Conservation (phyloP, 2,113 vertebrate genomes). For the Colinus virginianus region DNA sequence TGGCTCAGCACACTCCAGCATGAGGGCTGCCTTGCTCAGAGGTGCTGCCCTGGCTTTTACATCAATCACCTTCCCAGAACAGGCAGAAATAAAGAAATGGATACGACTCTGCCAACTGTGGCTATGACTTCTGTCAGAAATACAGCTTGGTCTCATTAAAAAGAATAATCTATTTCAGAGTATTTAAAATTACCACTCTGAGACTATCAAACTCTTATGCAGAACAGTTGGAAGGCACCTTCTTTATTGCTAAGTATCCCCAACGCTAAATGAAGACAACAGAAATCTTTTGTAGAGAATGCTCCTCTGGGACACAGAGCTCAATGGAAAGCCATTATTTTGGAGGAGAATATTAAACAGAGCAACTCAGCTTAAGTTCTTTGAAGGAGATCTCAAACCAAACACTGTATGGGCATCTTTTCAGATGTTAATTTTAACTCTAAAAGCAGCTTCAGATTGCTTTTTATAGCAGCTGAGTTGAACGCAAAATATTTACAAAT, state of each 20-base stretch:
- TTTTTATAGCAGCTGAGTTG: neutral
- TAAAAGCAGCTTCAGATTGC: neutral
- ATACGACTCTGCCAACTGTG: neutral
- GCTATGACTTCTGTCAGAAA: neutral
- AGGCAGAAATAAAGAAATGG: neutral
- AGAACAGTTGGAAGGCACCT: neutral
- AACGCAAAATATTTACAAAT: neutral
- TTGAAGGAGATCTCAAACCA: neutral
- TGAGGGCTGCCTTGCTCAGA: neutral
- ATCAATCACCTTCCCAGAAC: neutral
- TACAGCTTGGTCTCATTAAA: neutral
- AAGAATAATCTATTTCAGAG: neutral
- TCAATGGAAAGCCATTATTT: fast-evolving
- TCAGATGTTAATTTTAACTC: neutral
- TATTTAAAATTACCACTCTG: neutral
- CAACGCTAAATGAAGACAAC: neutral
- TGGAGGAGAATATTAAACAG: neutral
- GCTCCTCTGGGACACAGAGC: neutral
- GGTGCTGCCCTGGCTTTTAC: neutral
- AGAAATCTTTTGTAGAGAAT: neutral
- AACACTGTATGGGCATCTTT: neutral
- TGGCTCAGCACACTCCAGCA: neutral
- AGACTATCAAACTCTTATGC: neutral
- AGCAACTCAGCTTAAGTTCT: neutral
- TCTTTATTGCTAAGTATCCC: neutral